Base-by-base conservation (phyloP, 2,888 invertebrate genomes). In the Scaptomyza tumidula region DNA sequence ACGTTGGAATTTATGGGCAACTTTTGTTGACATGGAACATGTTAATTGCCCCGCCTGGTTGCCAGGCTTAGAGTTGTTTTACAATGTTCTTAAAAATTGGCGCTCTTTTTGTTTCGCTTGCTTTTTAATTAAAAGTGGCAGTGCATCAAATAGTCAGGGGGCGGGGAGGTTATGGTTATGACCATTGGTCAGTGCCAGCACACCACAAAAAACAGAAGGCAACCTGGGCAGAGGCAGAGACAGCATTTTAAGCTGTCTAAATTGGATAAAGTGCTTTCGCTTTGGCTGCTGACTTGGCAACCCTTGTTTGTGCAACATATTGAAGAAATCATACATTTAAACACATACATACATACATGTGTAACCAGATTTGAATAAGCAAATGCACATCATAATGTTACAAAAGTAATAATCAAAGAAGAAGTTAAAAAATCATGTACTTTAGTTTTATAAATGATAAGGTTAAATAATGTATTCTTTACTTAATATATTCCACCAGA, bases 181-280 rank as follows among this genome's bases (percentile, higher is more conserved):
- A 72, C 85, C 78, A 79, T 61, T 75, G 88, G 86, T 72, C 83
- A 87, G 74, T 77, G 56, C 44, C 61, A 61, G 60, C 61, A 48
- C 39, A 64, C 61, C 60, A 52, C 67, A 52, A 37, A 55, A 46
- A 37, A 39, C 39, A 37, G 50, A 50, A 44, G 27, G 43, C 54
- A 33, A 54, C 19, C 45, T n/a, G 55, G 46, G n/a, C 33, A 48
- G 29, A 33, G 33, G n/a, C 16, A 48, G 33, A 45, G 45, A 39
- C 54, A 50, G 35, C 56, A 74, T 84, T 81, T 80, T 90, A 91
- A 90, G 90, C 90, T 80, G 65, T 80, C 90, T 89, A 91, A 90
- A 90, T 91, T 90, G 90, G 91, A 90, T 90, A 90, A 91, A 90
- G 89, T 80, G 71, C 89, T 90, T 86, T 71, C 68, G 73, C 74